phyloP scores from a whole-genome alignment of 2,113 vertebrate genomes.

The Ascaphus truei region DNA sequence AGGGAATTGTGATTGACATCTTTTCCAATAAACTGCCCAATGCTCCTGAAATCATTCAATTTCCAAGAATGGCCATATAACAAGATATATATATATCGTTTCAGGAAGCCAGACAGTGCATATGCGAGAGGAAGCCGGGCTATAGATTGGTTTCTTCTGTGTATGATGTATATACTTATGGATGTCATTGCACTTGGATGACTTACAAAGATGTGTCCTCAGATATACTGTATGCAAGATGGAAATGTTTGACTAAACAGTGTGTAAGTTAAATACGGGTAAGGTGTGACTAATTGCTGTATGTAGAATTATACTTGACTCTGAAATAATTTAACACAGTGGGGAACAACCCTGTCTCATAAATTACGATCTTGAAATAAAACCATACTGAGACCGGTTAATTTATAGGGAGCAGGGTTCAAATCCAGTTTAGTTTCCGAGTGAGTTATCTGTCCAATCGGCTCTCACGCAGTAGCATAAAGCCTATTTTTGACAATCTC shows the following conservation, averaged over 20 bases:
- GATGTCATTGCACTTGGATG: not conserved
- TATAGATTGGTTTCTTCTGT: slow-evolving; percentile 34
- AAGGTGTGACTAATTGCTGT: slow-evolving; percentile 49
- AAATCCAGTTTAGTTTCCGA: slow-evolving; percentile 34
- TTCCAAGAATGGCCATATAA: too few relatives aligned
- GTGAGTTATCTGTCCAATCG: not conserved
- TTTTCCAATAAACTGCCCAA: too few relatives aligned
- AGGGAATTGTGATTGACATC: too few relatives aligned
- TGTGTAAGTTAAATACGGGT: not conserved
- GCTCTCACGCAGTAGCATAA: not conserved
- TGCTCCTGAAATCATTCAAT: too few relatives aligned
- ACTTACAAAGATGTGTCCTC: not conserved
- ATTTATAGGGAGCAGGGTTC: slow-evolving; percentile 32
- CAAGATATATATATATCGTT: too few relatives aligned
- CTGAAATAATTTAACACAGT: slow-evolving; percentile 41
- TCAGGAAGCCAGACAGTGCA: too few relatives aligned
- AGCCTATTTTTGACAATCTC: not conserved
- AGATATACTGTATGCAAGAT: not conserved
- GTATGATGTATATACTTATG: not conserved
- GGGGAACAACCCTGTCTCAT: slow-evolving; percentile 35
- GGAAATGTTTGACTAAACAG: not conserved
- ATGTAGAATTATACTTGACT: slow-evolving; percentile 56
- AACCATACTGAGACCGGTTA: slow-evolving; percentile 36
- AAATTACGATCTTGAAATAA: slow-evolving; percentile 47
- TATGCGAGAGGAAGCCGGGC: too few relatives aligned